These are phyloP conservation scores for Yponomeuta plumbellus DNA, from an alignment of 2,888 invertebrate genomes.

Conservation along the genomic window DNA sequence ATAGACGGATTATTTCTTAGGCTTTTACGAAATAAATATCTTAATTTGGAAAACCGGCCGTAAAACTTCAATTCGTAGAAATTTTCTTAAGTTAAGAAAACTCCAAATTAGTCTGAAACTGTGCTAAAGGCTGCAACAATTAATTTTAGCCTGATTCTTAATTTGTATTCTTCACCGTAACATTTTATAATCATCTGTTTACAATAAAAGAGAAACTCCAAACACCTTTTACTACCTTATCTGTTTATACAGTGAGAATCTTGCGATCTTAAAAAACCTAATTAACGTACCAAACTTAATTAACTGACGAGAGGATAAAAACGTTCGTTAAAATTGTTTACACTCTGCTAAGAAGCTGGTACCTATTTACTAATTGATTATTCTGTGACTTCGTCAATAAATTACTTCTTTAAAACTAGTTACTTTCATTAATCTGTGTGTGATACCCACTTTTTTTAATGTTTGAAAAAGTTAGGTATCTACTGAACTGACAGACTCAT, in stretches of 20 bases:
- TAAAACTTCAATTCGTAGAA: too few species aligned
- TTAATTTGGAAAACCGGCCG: too few species aligned
- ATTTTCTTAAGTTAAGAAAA: too few species aligned
- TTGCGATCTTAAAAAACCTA: not conserved
- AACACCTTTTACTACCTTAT: not conserved
- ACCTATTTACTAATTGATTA: not conserved
- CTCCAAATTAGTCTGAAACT: too few species aligned
- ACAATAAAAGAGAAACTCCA: constrained; percentile 1
- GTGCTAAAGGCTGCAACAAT: too few species aligned
- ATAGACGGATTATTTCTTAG: too few species aligned
- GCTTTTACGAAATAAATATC: too few species aligned
- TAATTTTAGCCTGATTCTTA: not conserved
- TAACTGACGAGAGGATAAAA: not conserved
- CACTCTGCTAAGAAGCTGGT: not conserved
- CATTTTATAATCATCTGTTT: not conserved
- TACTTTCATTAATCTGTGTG: too few species aligned
- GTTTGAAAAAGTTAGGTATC: too few species aligned
- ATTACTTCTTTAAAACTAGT: not conserved
- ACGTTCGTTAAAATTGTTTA: constrained; percentile 2
- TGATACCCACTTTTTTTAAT: too few species aligned
- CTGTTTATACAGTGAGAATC: not conserved
- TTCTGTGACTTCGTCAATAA: not conserved
- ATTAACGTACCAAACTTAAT: not conserved
- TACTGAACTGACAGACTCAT: too few species aligned
- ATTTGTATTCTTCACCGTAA: not conserved